phyloP scores from a whole-genome alignment of 2,888 invertebrate genomes.

The Acheta domesticus region DNA sequence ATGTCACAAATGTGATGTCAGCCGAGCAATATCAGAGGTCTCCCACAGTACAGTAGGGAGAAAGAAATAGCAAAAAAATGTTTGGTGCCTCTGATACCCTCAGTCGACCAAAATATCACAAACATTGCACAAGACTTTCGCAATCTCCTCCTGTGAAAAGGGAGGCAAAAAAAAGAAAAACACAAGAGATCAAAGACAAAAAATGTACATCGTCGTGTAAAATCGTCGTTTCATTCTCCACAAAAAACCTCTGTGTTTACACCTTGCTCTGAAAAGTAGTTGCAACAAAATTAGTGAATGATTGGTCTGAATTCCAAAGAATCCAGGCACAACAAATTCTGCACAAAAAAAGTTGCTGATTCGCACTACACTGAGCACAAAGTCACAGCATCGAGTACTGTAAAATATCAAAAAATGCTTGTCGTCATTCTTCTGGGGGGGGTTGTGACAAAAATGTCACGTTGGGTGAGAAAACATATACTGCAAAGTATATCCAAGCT shows the following conservation, averaged over 20 bases:
- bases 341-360: conserved; percentile 23
- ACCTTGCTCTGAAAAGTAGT: conserved; percentile 37
- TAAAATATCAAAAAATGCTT: conserved; percentile 35
- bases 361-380: conserved; percentile 29
- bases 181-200: conserved; percentile 9
- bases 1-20: conserved; percentile 62
- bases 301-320: conserved; percentile 20
- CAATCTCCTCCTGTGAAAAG: conserved; percentile 47
- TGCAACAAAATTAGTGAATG: conserved; percentile 37
- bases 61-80: conserved; percentile 45
- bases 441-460: conserved; percentile 27
- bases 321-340: conserved; percentile 32
- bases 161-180: conserved; percentile 36
- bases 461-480: conserved; percentile 36
- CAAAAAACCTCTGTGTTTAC: conserved; percentile 35
- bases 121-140: conserved; percentile 38
- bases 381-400: conserved; percentile 34
- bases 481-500: conserved; percentile 40
- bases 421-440: conserved; percentile 33
- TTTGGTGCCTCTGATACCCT: conserved; percentile 35
- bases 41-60: conserved; percentile 38
- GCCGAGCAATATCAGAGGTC: conserved; percentile 36
- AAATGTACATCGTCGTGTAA: conserved; percentile 29
- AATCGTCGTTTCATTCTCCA: conserved; percentile 36
- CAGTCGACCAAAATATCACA: conserved; percentile 48